A percentile compares a stretch with the other conserved stretches of the same genome.
Evolutionary conservation across 2,888 invertebrate species (phyloP).

Genomic region (Drosophila nr. perissopoda): DNA sequence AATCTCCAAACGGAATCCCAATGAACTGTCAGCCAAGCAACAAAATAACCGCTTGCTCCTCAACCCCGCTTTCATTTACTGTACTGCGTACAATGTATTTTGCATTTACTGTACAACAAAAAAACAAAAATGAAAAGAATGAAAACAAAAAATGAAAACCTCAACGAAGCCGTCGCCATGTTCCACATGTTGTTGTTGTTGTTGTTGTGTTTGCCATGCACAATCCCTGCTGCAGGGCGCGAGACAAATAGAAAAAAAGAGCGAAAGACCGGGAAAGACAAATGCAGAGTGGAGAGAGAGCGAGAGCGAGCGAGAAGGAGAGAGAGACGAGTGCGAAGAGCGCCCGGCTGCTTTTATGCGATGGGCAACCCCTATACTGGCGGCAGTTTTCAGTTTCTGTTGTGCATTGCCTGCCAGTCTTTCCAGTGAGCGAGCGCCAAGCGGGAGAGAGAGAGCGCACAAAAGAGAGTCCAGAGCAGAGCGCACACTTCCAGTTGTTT

Average conservation of each 20-base stretch:
- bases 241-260: slow-evolving; percentile 11
- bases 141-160: slow-evolving; percentile 39
- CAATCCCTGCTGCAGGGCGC: slow-evolving; percentile 54
- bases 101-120: slow-evolving; percentile 74
- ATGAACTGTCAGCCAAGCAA: slow-evolving; percentile 34
- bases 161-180: slow-evolving; percentile 58
- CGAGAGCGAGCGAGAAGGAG: neutral
- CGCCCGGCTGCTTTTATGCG: slow-evolving; percentile 34
- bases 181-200: slow-evolving; percentile 29
- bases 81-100: slow-evolving; percentile 59
- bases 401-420: slow-evolving; percentile 35
- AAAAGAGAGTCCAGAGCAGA: slow-evolving; percentile 16
- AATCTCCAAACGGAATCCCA: slow-evolving; percentile 54
- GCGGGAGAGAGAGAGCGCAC: slow-evolving; percentile 26
- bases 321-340: slow-evolving; percentile 10
- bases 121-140: slow-evolving; percentile 31
- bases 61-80: neutral
- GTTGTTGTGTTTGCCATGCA: slow-evolving; percentile 43
- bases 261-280: neutral
- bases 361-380: slow-evolving; percentile 56
- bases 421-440: slow-evolving; percentile 51
- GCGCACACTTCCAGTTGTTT: slow-evolving; percentile 40
- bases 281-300: neutral
- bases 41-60: slow-evolving; percentile 21
- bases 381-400: slow-evolving; percentile 44